phyloP scores from a whole-genome alignment of 2,797 vertebrate species.

The Microchirus variegatus region DNA sequence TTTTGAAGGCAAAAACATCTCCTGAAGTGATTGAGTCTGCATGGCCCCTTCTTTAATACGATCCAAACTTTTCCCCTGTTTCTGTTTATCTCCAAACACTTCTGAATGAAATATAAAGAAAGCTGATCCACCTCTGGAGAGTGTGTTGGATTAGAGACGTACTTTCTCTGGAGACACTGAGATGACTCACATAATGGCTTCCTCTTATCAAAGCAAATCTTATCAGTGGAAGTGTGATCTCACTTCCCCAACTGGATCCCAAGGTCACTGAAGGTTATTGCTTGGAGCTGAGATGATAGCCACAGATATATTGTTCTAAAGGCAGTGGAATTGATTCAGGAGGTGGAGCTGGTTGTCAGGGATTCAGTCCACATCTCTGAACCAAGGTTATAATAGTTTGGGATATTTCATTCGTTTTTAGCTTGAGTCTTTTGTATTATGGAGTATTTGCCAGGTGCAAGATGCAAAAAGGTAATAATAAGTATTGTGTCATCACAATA shows the following conservation, averaged over 20 bases:
- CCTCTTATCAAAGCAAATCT: conserved; percentile 49
- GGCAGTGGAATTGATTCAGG: too few species aligned
- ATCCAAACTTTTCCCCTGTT: not conserved
- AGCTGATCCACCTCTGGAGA: conserved; percentile 21
- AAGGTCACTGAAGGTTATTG: conserved; percentile 55
- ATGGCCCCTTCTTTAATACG: conserved; percentile 41
- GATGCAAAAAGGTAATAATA: too few species aligned
- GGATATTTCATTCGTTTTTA: too few species aligned
- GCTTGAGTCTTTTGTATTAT: too few species aligned
- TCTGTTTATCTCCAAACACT: conserved; percentile 1
- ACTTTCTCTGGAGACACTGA: too few species aligned
- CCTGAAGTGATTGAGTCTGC: conserved; percentile 34
- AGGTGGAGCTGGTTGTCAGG: too few species aligned
- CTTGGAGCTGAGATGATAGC: conserved; percentile 2
- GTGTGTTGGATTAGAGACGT: too few species aligned
- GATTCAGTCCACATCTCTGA: too few species aligned
- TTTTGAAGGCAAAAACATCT: conserved; percentile 14
- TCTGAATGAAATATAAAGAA: conserved; percentile 49
- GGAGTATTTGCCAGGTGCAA: too few species aligned
- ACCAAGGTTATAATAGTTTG: too few species aligned
- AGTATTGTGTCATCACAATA: too few species aligned
- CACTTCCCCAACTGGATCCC: conserved; percentile 30
- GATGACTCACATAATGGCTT: conserved; percentile 39
- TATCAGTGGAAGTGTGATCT: conserved; percentile 39
- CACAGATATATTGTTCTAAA: too few species aligned